Conservation (phyloP, 2,113 vertebrate species). For the Sinocyclocheilus rhinocerous region DNA sequence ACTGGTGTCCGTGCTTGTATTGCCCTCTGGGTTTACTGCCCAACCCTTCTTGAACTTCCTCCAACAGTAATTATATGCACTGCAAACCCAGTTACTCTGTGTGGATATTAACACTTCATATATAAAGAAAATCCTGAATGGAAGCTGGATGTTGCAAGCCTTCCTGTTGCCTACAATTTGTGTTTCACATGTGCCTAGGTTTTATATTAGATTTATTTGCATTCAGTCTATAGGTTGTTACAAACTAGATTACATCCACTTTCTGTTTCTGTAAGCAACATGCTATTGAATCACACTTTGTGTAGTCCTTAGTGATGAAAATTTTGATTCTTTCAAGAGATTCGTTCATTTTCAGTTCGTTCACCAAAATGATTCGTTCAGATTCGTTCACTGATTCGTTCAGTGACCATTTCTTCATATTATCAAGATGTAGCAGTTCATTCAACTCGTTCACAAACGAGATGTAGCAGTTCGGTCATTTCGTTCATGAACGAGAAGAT, state of each 20-base stretch:
- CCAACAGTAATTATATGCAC: neutral
- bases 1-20: neutral
- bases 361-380: too few relatives aligned
- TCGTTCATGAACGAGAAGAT: too few relatives aligned
- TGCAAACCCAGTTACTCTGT: conserved; percentile 4
- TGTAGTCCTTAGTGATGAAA: conserved; percentile 26
- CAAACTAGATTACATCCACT: conserved; percentile 42
- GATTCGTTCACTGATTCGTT: too few relatives aligned
- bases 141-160: neutral
- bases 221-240: conserved; percentile 42
- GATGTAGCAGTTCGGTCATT: too few relatives aligned
- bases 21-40: neutral
- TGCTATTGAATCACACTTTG: conserved; percentile 37
- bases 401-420: too few relatives aligned
- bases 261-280: conserved; percentile 27
- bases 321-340: too few relatives aligned
- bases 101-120: neutral
- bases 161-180: neutral
- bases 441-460: too few relatives aligned
- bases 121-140: neutral
- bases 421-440: too few relatives aligned
- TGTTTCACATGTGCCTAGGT: neutral
- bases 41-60: conserved; percentile 2
- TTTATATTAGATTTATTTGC: conserved; percentile 47
- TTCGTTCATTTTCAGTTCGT: too few relatives aligned